A percentile compares a stretch with the other conserved stretches of the same genome.
These are phyloP conservation scores for Pachyramphus minor DNA, from an alignment of 2,113 vertebrate genomes.

Conservation along the genomic window DNA sequence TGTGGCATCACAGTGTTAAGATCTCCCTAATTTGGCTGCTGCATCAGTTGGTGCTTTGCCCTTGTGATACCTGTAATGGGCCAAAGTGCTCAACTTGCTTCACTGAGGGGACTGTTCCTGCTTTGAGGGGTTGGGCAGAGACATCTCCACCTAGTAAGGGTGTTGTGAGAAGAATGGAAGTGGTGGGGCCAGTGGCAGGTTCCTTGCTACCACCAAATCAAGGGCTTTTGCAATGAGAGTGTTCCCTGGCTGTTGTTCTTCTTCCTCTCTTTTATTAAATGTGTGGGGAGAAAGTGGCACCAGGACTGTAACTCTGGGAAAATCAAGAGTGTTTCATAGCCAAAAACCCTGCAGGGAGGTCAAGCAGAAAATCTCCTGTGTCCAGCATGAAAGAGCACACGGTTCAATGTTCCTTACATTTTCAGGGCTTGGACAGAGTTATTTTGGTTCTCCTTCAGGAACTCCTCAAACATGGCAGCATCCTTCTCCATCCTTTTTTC, in stretches of 20 bases:
- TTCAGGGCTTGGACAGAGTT: constrained; percentile 79
- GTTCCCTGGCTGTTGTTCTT: not conserved
- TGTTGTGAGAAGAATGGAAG: not conserved
- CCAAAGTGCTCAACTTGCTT: not conserved
- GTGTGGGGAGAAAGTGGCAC: not conserved
- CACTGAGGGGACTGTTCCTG: not conserved
- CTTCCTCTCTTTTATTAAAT: not conserved
- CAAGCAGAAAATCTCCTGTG: not conserved
- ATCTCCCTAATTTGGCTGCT: not conserved
- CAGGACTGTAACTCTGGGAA: not conserved
- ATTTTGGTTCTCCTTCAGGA: constrained; percentile 83
- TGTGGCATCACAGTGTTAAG: not conserved
- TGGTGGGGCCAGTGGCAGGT: not conserved
- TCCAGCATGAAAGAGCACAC: not conserved
- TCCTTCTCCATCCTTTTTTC: constrained; percentile 79
- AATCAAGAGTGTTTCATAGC: not conserved
- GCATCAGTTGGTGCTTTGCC: not conserved
- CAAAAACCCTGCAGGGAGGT: not conserved
- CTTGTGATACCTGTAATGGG: not conserved
- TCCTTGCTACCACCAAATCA: not conserved
- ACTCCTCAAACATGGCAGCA: constrained; percentile 76
- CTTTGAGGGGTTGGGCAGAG: not conserved
- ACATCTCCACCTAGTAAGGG: not conserved
- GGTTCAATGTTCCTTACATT: constrained; percentile 68
- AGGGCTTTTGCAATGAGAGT: not conserved